phyloP scores from a whole-genome alignment of 2,113 vertebrate genomes.

The Otocyon megalotis region DNA sequence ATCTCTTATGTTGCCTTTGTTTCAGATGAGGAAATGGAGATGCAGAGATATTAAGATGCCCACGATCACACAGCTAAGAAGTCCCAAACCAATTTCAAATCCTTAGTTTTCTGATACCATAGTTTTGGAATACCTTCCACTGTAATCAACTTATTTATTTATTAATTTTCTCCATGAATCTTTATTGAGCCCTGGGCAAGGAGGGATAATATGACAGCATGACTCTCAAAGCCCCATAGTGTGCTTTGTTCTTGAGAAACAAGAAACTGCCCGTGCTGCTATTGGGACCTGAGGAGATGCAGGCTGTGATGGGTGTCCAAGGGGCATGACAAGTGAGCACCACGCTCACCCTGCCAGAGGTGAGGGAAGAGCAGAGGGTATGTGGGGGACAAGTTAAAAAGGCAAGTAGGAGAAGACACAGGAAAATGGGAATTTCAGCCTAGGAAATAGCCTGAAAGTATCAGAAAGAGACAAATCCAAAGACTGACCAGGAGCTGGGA shows the following conservation, averaged over 20 bases:
- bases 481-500: not conserved
- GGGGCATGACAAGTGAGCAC: not conserved
- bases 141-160: not conserved
- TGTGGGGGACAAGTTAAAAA: not conserved
- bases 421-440: not conserved
- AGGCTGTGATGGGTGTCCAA: not conserved
- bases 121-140: not conserved
- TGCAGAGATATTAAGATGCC: not conserved
- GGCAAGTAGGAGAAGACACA: not conserved
- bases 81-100: not conserved
- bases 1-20: not conserved
- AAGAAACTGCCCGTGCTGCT: too few species aligned
- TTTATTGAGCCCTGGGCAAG: not conserved
- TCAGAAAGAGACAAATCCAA: not conserved
- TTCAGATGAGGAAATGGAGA: not conserved
- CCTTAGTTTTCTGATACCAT: not conserved
- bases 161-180: not conserved
- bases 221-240: not conserved
- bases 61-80: not conserved
- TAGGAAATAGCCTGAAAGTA: not conserved
- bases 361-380: not conserved
- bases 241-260: not conserved
- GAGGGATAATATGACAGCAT: not conserved
- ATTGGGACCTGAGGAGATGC: accelerated
- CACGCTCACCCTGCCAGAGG: too few species aligned